These are phyloP conservation scores for Poicephalus gulielmi DNA, from an alignment of 2,113 vertebrate species.

Conservation along the genomic window DNA sequence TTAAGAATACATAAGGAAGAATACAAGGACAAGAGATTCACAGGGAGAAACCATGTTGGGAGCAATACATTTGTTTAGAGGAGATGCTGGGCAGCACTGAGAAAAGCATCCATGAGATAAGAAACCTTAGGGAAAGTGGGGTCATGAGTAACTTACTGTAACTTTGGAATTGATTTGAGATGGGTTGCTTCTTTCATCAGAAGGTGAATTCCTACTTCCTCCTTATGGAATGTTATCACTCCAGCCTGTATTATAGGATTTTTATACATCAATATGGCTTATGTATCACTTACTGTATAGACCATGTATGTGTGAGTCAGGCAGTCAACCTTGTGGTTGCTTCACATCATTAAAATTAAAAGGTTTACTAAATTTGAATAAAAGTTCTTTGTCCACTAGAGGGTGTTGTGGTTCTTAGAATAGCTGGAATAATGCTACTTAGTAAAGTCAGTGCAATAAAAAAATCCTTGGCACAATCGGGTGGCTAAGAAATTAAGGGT, in stretches of 20 bases:
- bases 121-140: background rate
- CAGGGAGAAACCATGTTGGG: background rate
- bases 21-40: background rate
- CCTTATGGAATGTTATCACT: background rate
- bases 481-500: conserved; percentile 27
- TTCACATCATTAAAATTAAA: background rate
- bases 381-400: conserved; percentile 36
- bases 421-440: background rate
- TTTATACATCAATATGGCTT: background rate
- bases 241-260: background rate
- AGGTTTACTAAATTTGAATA: background rate
- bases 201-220: background rate
- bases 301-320: background rate
- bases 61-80: background rate
- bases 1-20: background rate
- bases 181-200: background rate
- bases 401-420: conserved; percentile 44
- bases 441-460: background rate
- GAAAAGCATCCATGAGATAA: background rate
- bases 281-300: background rate
- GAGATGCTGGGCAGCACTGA: background rate
- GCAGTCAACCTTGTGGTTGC: background rate
- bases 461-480: background rate
- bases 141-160: background rate
- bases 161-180: background rate